Evolutionary conservation across 2,797 vertebrate species (phyloP).

Genomic region (Neosilurus hyrtlii): DNA sequence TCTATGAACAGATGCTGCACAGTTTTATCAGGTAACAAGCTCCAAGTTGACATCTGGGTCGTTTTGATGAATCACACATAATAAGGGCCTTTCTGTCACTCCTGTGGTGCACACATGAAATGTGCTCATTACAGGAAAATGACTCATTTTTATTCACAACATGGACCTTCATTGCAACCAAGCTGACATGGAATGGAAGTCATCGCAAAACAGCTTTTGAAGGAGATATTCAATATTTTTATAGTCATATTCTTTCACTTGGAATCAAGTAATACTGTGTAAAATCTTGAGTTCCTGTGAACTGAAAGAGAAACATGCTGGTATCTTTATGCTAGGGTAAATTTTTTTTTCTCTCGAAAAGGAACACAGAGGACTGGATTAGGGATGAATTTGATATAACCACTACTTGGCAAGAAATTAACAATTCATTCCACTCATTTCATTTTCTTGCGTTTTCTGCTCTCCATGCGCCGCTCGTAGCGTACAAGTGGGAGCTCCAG

Average conservation of each 20-base stretch:
- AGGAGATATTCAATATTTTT: neutral
- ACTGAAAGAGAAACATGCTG: neutral
- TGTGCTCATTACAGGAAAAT: neutral
- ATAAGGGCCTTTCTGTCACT: neutral
- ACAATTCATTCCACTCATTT: neutral
- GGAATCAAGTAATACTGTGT: neutral
- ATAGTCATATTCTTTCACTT: neutral
- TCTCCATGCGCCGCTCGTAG: conserved; percentile 61
- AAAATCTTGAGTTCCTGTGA: neutral
- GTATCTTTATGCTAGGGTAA: neutral
- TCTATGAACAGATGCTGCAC: neutral
- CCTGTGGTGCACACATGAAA: neutral
- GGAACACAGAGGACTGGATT: neutral
- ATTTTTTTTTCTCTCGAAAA: neutral
- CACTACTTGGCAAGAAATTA: too few relatives aligned
- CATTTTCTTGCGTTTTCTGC: conserved; percentile 78
- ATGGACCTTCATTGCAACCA: neutral
- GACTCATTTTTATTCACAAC: neutral
- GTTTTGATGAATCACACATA: neutral
- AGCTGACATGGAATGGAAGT: neutral
- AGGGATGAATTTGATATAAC: neutral
- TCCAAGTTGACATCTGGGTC: neutral
- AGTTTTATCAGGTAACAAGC: neutral
- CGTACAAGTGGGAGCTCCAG: conserved; percentile 80
- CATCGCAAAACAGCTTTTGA: too few relatives aligned